Conservation (phyloP, 2,797 vertebrate genomes). For the Rousettus madagascariensis region DNA sequence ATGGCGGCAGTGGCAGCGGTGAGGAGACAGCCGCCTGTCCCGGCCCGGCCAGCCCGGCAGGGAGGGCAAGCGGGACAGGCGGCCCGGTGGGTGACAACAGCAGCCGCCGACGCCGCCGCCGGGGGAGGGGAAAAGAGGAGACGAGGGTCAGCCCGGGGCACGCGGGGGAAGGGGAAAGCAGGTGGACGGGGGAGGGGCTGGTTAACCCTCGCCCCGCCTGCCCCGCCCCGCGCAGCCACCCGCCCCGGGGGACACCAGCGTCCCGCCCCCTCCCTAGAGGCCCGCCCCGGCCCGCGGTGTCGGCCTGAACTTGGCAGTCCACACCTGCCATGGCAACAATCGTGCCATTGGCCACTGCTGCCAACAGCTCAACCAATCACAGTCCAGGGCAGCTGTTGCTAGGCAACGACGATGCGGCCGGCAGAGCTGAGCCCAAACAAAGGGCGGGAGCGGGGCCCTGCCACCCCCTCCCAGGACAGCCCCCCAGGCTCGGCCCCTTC, state of each 20-base stretch:
- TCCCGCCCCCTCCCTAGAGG: conserved; percentile 73
- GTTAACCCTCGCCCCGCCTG: conserved; percentile 59
- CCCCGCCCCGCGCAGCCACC: conserved; percentile 78
- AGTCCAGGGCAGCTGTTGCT: conserved; percentile 89
- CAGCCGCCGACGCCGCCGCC: conserved; percentile 1
- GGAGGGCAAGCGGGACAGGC: conserved; percentile 74
- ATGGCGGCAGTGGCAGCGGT: conserved; percentile 53
- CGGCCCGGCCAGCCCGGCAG: conserved; percentile 45
- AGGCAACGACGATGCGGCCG: conserved; percentile 95
- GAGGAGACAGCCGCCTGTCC: conserved; percentile 64
- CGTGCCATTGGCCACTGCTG: conserved; percentile 90
- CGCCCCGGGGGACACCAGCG: conserved; percentile 82
- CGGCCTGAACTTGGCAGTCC: conserved; percentile 64
- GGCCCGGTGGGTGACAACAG: conserved; percentile 73
- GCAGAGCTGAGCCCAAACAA: conserved; percentile 93
- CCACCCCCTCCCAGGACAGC: conserved; percentile 49
- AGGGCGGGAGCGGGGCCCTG: conserved; percentile 82
- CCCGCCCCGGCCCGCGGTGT: conserved; percentile 66
- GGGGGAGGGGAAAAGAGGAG: conserved; percentile 48
- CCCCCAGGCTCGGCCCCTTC: conserved; percentile 56
- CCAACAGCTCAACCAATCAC: conserved; percentile 93
- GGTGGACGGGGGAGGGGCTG: conserved; percentile 71
- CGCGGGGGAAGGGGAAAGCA: conserved; percentile 48
- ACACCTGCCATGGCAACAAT: conserved; percentile 95
- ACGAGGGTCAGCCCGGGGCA: conserved; percentile 65